Percentiles rank a stretch among this genome's conserved stretches.
These are phyloP conservation scores for Cliona cf. orientalis DNA, from an alignment of 37 sponge, comb jelly and placozoan genomes.

Conservation along the genomic window DNA sequence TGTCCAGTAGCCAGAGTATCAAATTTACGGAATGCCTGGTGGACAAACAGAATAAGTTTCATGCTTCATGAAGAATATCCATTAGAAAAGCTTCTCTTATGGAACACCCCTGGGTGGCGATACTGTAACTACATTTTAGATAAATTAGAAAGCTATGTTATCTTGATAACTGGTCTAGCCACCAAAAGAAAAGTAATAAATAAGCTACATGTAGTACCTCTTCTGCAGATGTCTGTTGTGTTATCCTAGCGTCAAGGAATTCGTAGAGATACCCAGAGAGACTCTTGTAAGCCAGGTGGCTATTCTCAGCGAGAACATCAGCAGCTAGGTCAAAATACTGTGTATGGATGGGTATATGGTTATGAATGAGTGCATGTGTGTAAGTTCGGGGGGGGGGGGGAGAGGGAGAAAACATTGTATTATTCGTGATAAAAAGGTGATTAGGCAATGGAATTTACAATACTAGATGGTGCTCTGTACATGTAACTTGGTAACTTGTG, in stretches of 20 bases:
- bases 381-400: neutral
- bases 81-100: neutral
- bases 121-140: no score
- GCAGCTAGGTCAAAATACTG: slow-evolving; percentile 99
- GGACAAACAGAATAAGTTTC: no score
- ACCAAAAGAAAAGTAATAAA: neutral
- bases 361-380: neutral
- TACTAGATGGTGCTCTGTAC: neutral
- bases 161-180: neutral
- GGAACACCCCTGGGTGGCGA: no score
- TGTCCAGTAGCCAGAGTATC: slow-evolving; percentile 86
- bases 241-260: slow-evolving; percentile 91
- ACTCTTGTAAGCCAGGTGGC: slow-evolving; percentile 90
- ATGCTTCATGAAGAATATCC: neutral
- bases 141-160: neutral
- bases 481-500: neutral
- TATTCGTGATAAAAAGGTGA: neutral
- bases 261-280: slow-evolving; percentile 88
- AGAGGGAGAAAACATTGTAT: neutral
- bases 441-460: neutral
- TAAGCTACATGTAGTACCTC: slow-evolving; percentile 68
- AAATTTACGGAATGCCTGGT: slow-evolving; percentile 90
- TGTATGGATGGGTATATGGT: neutral
- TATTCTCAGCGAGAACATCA: slow-evolving; percentile 97
- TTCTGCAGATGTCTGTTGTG: slow-evolving; percentile 90